Evolutionary conservation across 92 coral and sea anemone genomes (phyloP).

Genomic region (Metridium senile): DNA sequence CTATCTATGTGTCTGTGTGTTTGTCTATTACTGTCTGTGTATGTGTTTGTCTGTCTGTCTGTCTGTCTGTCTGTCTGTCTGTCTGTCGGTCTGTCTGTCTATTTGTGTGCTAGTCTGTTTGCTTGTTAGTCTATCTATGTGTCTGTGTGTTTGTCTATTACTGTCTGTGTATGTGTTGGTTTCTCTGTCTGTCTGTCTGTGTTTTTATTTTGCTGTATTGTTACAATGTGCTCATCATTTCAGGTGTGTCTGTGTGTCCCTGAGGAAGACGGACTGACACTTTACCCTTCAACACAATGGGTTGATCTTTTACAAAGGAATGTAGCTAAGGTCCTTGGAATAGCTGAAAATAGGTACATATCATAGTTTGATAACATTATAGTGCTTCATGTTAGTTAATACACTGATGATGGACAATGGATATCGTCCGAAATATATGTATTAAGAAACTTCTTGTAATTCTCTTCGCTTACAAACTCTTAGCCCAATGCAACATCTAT

Average conservation of each 20-base stretch:
- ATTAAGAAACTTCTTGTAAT: no score
- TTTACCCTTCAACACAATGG: conserved; percentile 73
- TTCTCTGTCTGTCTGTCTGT: background rate
- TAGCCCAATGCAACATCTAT: background rate
- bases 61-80: background rate
- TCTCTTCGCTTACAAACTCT: no score
- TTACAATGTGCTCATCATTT: background rate
- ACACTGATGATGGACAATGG: no score
- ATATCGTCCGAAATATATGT: no score
- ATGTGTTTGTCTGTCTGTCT: background rate
- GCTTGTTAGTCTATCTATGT: background rate
- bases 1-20: background rate
- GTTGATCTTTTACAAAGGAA: conserved; percentile 59
- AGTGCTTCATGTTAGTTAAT: background rate
- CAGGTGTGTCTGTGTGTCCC: conserved; percentile 80
- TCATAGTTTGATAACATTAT: no score
- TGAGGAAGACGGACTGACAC: conserved; percentile 80
- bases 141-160: background rate
- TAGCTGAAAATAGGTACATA: conserved; percentile 58
- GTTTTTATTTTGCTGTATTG: background rate
- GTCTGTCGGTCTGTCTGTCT: background rate
- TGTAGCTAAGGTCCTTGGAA: conserved; percentile 75
- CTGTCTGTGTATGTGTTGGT: background rate
- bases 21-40: background rate
- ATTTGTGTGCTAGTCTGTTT: background rate